phyloP scores from a whole-genome alignment of 1,140 invertebrate species.

The Philopotamus ludificatus region DNA sequence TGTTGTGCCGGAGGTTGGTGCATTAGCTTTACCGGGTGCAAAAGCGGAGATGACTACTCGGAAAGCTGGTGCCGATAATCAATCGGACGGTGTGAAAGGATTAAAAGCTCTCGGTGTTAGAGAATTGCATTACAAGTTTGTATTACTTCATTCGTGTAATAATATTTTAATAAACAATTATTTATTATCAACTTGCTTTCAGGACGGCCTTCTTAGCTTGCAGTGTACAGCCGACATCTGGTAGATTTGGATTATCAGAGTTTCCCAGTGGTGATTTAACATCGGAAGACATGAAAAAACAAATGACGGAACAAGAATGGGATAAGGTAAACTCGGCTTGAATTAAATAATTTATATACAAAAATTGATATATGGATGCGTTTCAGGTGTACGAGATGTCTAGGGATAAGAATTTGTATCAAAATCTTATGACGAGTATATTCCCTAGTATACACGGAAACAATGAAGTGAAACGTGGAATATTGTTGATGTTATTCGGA shows the following conservation, averaged over 20 bases:
- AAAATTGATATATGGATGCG: constrained; percentile 16
- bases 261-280: constrained; percentile 79
- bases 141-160: constrained; percentile 12
- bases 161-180: background rate
- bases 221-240: constrained; percentile 82
- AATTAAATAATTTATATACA: too few species aligned
- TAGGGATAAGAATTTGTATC: constrained; percentile 87
- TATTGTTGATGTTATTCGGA: constrained; percentile 96
- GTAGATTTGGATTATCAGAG: constrained; percentile 79
- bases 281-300: constrained; percentile 87
- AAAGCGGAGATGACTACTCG: constrained; percentile 78
- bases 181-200: constrained; percentile 15
- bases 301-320: constrained; percentile 95
- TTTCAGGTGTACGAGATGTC: constrained; percentile 91
- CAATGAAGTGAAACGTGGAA: constrained; percentile 95
- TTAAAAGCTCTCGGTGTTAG: constrained; percentile 92
- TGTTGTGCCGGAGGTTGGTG: constrained; percentile 94
- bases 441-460: constrained; percentile 98
- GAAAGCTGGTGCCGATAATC: constrained; percentile 69
- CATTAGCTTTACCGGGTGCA: constrained; percentile 81
- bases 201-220: constrained; percentile 94
- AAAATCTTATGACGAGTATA: constrained; percentile 88
- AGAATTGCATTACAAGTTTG: constrained; percentile 84
- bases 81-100: constrained; percentile 86
- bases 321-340: too few species aligned